Conservation (phyloP, 2,888 invertebrate species). For the Nesidiocoris tenuis region DNA sequence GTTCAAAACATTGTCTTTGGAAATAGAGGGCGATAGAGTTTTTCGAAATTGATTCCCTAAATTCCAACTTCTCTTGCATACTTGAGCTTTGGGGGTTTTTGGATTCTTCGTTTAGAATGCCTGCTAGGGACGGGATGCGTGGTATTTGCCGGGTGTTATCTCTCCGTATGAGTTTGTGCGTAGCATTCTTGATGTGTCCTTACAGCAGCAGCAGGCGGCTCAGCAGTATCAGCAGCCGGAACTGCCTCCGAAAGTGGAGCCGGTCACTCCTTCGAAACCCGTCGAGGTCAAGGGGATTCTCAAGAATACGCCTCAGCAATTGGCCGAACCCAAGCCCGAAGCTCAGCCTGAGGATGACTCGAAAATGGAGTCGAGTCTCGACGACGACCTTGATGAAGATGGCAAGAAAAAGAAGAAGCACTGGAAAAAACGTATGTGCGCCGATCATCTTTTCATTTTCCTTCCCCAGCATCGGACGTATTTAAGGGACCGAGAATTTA, state of each 20-base stretch:
- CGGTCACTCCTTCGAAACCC: neutral
- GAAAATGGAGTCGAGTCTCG: neutral
- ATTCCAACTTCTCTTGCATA: no score
- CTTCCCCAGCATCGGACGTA: no score
- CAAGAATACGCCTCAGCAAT: neutral
- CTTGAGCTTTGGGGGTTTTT: no score
- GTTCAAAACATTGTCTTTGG: no score
- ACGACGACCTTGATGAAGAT: slow-evolving; percentile 9
- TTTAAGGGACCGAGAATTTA: no score
- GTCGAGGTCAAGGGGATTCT: neutral
- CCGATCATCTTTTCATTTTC: no score
- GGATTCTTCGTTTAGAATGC: no score
- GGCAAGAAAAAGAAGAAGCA: slow-evolving; percentile 29
- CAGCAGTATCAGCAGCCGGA: slow-evolving; percentile 18
- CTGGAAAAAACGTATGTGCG: neutral
- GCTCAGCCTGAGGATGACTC: neutral
- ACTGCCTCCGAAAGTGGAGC: slow-evolving; percentile 15
- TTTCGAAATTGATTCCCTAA: no score
- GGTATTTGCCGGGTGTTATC: slow-evolving; percentile 48
- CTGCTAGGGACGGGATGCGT: slow-evolving; percentile 39
- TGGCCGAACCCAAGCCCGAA: neutral
- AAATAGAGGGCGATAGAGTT: no score
- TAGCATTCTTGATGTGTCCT: slow-evolving; percentile 48
- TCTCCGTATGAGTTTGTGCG: slow-evolving; percentile 46
- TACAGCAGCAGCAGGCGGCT: slow-evolving; percentile 38